phyloP scores from a whole-genome alignment of 1,140 invertebrate genomes.

The Potamilus streckersoni region DNA sequence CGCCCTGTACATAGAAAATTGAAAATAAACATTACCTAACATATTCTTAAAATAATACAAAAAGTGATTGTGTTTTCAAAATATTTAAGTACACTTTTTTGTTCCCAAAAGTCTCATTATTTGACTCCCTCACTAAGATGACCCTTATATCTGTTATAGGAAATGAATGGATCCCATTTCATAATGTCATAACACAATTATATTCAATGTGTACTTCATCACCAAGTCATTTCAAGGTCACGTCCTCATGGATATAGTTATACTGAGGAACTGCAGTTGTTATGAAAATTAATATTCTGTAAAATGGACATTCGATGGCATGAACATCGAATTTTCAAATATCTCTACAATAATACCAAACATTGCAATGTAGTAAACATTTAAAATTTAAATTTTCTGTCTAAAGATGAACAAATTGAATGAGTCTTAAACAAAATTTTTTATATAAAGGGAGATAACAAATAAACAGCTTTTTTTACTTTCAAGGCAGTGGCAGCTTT shows the following conservation, averaged over 20 bases:
- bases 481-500: conserved; percentile 94
- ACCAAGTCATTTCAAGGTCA: background rate
- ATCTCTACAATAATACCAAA: no score
- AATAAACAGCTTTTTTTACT: conserved; percentile 70
- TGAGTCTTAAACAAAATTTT: background rate
- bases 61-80: background rate
- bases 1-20: conserved; percentile 74
- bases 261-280: background rate
- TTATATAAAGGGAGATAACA: background rate
- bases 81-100: background rate
- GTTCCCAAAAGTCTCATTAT: background rate
- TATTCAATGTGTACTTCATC: no score
- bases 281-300: background rate
- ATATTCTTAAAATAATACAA: no score
- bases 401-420: no score
- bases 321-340: background rate
- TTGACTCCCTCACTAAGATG: background rate
- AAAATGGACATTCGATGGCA: background rate
- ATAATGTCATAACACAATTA: background rate
- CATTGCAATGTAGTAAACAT: no score
- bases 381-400: background rate
- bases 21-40: background rate
- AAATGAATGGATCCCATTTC: background rate
- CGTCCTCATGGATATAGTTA: no score
- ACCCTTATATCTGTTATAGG: background rate